These are phyloP conservation scores for Nomada ruficornis DNA, from an alignment of 2,888 invertebrate genomes.

Conservation along the genomic window DNA sequence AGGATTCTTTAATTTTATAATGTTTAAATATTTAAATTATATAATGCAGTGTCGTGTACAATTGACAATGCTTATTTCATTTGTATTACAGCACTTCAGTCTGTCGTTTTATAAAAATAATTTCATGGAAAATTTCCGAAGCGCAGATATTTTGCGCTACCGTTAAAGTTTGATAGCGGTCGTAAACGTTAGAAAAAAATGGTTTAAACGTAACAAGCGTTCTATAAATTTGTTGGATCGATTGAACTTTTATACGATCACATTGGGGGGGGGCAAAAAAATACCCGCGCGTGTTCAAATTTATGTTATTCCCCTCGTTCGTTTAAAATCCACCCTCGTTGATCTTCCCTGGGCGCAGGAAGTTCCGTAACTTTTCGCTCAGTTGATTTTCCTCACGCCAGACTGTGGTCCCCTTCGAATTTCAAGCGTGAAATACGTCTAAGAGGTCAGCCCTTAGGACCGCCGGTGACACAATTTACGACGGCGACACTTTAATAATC, in stretches of 20 bases:
- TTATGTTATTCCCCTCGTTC: neutral
- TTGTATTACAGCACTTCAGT: too few species aligned
- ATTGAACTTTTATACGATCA: neutral
- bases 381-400: constrained; percentile 22
- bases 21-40: too few species aligned
- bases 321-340: neutral
- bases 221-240: neutral
- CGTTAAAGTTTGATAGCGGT: too few species aligned
- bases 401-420: constrained; percentile 22
- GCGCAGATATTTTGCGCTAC: too few species aligned
- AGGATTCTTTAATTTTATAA: too few species aligned
- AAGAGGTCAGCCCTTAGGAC: constrained; percentile 51
- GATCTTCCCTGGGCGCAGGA: constrained; percentile 4
- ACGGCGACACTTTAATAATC: constrained; percentile 30
- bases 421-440: constrained; percentile 43
- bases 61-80: too few species aligned
- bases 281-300: neutral
- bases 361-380: constrained; percentile 34
- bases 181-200: neutral
- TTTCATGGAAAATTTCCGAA: too few species aligned
- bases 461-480: constrained; percentile 49
- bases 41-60: too few species aligned
- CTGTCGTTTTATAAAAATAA: too few species aligned
- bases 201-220: neutral
- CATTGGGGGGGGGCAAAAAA: neutral